Evolutionary conservation across 2,888 invertebrate genomes (phyloP).

Genomic region (Choristoneura rosaceana): DNA sequence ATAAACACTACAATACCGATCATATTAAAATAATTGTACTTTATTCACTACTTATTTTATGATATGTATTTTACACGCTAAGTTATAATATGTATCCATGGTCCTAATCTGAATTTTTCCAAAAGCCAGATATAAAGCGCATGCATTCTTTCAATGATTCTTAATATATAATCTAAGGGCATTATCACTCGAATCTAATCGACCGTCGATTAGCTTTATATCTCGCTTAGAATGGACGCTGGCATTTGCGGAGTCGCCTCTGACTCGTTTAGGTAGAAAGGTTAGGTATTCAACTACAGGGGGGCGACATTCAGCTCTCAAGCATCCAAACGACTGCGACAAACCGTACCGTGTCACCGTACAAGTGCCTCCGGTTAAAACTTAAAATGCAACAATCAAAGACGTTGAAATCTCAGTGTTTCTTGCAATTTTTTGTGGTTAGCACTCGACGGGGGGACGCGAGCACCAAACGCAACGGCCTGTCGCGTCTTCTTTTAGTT

Average conservation of each 20-base stretch:
- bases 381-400: background rate
- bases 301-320: slow-evolving; percentile 71
- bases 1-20: slow-evolving; percentile 78
- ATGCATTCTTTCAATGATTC: slow-evolving; percentile 81
- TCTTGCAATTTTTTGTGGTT: slow-evolving; percentile 36
- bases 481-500: slow-evolving; percentile 15
- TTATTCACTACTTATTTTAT: slow-evolving; percentile 77
- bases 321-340: slow-evolving; percentile 52
- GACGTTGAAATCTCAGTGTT: background rate
- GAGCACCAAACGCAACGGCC: slow-evolving; percentile 58
- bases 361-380: background rate
- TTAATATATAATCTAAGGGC: slow-evolving; percentile 69
- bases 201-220: slow-evolving; percentile 78
- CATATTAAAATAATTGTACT: slow-evolving; percentile 83
- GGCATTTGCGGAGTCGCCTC: slow-evolving; percentile 80
- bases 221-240: slow-evolving; percentile 81
- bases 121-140: slow-evolving; percentile 85
- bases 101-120: slow-evolving; percentile 82
- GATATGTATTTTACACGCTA: slow-evolving; percentile 73
- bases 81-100: slow-evolving; percentile 79
- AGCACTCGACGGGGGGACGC: slow-evolving; percentile 67
- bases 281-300: slow-evolving; percentile 46
- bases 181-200: slow-evolving; percentile 57
- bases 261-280: slow-evolving; percentile 61
- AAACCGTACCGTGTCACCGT: slow-evolving; percentile 26